Evolutionary conservation across 2,888 invertebrate genomes (phyloP), one percentile per base, ranked within the genome.

Genomic region (Macrophya annulata): DNA sequence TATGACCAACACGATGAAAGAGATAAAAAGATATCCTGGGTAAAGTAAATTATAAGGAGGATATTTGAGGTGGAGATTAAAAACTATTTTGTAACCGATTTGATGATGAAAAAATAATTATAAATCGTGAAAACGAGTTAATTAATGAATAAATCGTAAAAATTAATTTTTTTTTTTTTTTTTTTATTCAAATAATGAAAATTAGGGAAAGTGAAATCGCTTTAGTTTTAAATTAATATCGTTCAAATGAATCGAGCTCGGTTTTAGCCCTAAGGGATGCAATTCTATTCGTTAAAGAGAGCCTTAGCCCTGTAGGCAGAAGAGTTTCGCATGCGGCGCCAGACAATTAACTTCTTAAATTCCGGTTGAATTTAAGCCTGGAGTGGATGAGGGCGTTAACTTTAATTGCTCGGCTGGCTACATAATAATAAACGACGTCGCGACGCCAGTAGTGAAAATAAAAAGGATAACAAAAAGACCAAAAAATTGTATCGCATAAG

Each of bases 331-430:
- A 51, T 55, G 89, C 88, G 91, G 90, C 91, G 90, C 90, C 90
- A 89, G 91, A 91, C 91, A 92, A 92, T 92, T 92, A 91, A 90
- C 90, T 90, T 89, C 88, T 89, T 88, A 89, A 90, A 92, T 91
- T 92, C 90, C 89, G 87, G 88, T 89, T 90, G 90, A 81, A 81
- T 81, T 83, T 83, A 76, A 85, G 68, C 84, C 43, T 55, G 82
- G 72, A 82, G 87, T 86, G 86, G 86, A 88, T 84, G 88, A 86
- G 85, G 89, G 89, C 91, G 90, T 91, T 89, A 90, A 91, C 89
- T 90, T 91, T 91, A 91, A 91, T 91, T 91, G 91, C 89, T 87
- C 88, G 88, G 87, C 88, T 88, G 89, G 87, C 89, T 89, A 89
- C 89, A 88, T 91, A 90, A 90, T 91, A 89, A 79, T 37, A 17